Percentiles rank a stretch among this genome's conserved stretches.
Evolutionary conservation across 2,888 invertebrate species (phyloP).

Genomic region (Cephus pygmeus): DNA sequence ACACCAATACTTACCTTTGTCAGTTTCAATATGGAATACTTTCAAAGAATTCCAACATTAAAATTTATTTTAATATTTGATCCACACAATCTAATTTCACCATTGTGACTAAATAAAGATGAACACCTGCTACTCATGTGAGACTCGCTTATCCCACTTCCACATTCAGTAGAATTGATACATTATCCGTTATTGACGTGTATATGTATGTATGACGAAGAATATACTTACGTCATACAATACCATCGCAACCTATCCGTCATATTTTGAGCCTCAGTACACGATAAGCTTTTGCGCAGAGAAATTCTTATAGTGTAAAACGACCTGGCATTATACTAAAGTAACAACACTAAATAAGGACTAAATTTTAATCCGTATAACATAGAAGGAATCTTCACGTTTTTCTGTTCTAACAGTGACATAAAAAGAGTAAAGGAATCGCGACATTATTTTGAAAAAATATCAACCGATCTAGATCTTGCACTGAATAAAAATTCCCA

Average conservation of each 20-base stretch:
- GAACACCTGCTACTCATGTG: not conserved
- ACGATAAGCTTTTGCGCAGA: not conserved
- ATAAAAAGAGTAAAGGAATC: conserved; percentile 91
- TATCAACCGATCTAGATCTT: conserved; percentile 89
- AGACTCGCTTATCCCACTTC: not conserved
- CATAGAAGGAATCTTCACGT: not conserved
- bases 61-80: not conserved
- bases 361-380: not conserved
- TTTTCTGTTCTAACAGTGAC: conserved; percentile 73
- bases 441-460: conserved; percentile 92
- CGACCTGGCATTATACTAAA: not conserved
- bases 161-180: not conserved
- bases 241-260: not conserved
- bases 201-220: not conserved
- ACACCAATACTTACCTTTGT: not conserved
- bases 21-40: not conserved
- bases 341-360: not conserved
- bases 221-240: not conserved
- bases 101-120: not conserved
- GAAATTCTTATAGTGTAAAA: not conserved
- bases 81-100: not conserved
- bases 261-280: conserved; percentile 10
- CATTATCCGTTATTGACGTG: not conserved
- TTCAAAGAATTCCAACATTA: not conserved
- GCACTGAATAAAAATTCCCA: conserved; percentile 89